phyloP scores from a whole-genome alignment of 2,113 vertebrate species.

The Thermophis baileyi region DNA sequence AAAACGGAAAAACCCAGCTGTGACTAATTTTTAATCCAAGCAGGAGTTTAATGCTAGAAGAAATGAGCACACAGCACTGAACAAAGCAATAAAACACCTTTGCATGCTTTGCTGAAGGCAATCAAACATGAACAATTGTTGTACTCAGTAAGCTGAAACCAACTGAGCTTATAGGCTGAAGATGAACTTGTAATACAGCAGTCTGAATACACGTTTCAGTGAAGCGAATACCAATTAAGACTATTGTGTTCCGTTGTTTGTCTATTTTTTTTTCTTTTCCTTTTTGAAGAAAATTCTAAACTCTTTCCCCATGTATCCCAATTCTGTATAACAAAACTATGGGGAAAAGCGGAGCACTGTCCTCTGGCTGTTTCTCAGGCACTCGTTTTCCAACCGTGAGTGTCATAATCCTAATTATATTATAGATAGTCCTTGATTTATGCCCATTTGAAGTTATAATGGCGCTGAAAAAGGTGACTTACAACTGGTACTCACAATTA shows the following conservation, averaged over 20 bases:
- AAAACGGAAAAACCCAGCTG: neutral
- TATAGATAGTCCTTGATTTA: neutral
- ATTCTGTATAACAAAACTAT: neutral
- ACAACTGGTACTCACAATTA: neutral
- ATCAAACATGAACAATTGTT: neutral
- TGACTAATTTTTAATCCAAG: constrained; percentile 20
- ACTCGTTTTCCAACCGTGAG: neutral
- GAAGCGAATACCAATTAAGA: neutral
- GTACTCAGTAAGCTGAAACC: neutral
- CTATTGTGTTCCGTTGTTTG: neutral
- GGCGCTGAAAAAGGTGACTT: neutral
- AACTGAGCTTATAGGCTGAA: neutral
- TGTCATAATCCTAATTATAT: neutral
- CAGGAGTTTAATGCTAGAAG: constrained; percentile 8
- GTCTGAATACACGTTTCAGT: neutral
- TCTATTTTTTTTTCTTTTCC: neutral
- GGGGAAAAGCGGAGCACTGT: too few species aligned
- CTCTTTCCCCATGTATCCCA: neutral
- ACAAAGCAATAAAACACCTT: constrained; percentile 14
- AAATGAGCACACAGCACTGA: constrained; percentile 4
- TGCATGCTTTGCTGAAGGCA: constrained; percentile 6
- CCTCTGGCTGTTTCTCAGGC: neutral
- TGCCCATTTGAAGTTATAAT: neutral
- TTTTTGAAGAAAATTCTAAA: neutral
- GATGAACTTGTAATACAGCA: neutral